Conservation (phyloP, 1,140 invertebrate species). For the Ganaspis sp. region DNA sequence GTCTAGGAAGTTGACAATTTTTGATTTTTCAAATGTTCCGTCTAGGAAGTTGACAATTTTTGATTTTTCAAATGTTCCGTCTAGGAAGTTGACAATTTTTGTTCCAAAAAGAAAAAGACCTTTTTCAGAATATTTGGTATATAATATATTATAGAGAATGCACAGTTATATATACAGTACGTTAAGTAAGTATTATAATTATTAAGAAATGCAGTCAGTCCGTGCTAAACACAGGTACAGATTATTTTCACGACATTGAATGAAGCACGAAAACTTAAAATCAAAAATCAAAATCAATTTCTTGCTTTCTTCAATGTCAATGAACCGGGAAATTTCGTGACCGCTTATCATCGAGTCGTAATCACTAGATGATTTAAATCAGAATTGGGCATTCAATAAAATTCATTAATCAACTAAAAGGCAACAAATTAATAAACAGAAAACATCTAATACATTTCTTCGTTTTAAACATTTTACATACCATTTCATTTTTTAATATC, state of each 20-base stretch:
- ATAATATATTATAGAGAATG: constrained; percentile 31
- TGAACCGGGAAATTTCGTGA: neutral
- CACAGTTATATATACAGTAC: constrained; percentile 21
- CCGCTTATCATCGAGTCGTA: constrained; percentile 5
- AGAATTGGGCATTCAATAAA: neutral
- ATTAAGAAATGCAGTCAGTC: constrained; percentile 24
- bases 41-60: too few species aligned
- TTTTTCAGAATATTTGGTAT: constrained; percentile 27
- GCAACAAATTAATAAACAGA: too few species aligned
- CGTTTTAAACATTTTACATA: too few species aligned
- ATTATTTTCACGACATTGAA: neutral
- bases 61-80: too few species aligned
- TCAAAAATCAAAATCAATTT: neutral
- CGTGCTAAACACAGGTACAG: constrained; percentile 14
- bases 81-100: too few species aligned
- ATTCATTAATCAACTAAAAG: neutral
- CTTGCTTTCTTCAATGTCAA: neutral
- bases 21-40: too few species aligned
- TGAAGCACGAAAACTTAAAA: neutral
- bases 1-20: too few species aligned
- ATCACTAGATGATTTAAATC: constrained; percentile 4
- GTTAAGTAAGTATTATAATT: neutral
- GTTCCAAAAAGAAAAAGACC: neutral
- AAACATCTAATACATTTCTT: too few species aligned
- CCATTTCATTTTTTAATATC: too few species aligned